Conservation (phyloP, 2,888 invertebrate species). For the Stenichneumon culpator region DNA sequence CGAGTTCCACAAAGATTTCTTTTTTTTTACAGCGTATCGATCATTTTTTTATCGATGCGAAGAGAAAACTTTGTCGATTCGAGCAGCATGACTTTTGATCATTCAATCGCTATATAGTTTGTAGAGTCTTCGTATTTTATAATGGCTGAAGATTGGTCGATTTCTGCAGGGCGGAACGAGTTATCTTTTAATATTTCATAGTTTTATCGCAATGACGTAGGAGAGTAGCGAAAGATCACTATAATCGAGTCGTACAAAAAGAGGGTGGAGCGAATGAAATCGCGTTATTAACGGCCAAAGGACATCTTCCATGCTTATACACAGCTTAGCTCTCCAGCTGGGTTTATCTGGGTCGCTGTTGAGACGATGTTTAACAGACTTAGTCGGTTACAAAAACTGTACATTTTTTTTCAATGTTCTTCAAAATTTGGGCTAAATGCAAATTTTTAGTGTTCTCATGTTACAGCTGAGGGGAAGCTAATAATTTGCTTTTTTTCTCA, state of each 20-base stretch:
- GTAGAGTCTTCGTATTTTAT: constrained; percentile 21
- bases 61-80: constrained; percentile 22
- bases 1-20: constrained; percentile 10
- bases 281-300: background rate
- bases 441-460: background rate
- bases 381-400: background rate
- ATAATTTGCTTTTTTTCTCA: background rate
- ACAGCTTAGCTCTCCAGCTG: background rate
- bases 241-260: constrained; percentile 19
- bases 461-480: background rate
- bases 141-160: constrained; percentile 26
- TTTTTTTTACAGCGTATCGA: constrained; percentile 1
- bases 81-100: constrained; percentile 13
- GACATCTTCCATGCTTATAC: background rate
- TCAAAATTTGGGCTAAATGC: background rate
- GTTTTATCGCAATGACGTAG: constrained; percentile 42
- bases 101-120: constrained; percentile 26
- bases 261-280: background rate
- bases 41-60: constrained; percentile 15
- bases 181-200: constrained; percentile 45
- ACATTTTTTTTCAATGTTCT: background rate
- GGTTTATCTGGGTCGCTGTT: background rate
- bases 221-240: constrained; percentile 3
- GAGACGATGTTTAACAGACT: background rate
- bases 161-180: constrained; percentile 63